phyloP scores from a whole-genome alignment of 2,888 invertebrate species.

The Trichopria drosophilae region DNA sequence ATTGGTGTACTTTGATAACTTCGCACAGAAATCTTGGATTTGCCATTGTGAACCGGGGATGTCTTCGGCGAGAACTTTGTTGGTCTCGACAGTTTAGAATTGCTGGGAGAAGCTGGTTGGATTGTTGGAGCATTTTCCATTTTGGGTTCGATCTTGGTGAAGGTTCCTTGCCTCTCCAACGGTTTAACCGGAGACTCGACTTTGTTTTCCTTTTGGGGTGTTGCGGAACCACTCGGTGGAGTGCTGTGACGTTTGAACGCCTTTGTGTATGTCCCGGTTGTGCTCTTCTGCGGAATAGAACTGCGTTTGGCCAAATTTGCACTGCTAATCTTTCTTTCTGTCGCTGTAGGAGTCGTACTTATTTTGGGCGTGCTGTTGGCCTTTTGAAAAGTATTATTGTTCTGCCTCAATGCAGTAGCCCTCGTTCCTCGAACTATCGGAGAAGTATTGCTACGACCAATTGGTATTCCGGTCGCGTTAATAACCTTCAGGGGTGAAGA shows the following conservation, averaged over 20 bases:
- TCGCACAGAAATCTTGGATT: slow-evolving; percentile 43
- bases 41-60: slow-evolving; percentile 31
- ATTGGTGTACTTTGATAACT: slow-evolving; percentile 29
- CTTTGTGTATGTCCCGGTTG: slow-evolving; percentile 46
- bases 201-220: slow-evolving; percentile 32
- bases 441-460: slow-evolving; percentile 52
- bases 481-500: slow-evolving; percentile 50
- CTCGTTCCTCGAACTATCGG: slow-evolving; percentile 53
- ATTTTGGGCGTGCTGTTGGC: slow-evolving; percentile 26
- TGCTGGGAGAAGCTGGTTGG: slow-evolving; percentile 33
- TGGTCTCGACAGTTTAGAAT: slow-evolving; percentile 4
- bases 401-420: slow-evolving; percentile 50
- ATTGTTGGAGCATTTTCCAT: slow-evolving; percentile 52
- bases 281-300: slow-evolving; percentile 48
- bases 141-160: slow-evolving; percentile 80
- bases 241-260: slow-evolving; percentile 47
- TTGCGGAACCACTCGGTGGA: slow-evolving; percentile 33
- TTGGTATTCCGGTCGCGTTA: slow-evolving; percentile 27
- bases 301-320: slow-evolving; percentile 42
- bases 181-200: slow-evolving; percentile 50
- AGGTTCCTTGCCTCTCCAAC: slow-evolving; percentile 85
- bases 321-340: slow-evolving; percentile 38
- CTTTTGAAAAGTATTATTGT: slow-evolving; percentile 44
- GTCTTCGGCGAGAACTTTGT: slow-evolving; percentile 20
- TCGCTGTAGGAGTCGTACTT: slow-evolving; percentile 28